Evolutionary conservation across 2,797 vertebrate species (phyloP).

Genomic region (Onychomys leucogaster): DNA sequence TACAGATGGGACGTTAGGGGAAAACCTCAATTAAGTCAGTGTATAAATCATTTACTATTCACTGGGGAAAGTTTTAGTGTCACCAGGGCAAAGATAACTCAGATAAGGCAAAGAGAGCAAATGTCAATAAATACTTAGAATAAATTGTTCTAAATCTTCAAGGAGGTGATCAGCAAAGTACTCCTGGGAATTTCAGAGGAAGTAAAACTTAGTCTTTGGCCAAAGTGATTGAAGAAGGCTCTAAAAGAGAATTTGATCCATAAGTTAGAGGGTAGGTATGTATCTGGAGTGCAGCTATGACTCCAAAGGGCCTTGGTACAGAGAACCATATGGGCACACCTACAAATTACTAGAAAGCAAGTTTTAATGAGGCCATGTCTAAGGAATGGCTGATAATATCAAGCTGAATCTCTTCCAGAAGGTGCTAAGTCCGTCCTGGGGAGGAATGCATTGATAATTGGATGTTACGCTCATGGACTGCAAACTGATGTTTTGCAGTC

Average conservation of each 20-base stretch:
- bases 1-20: neutral
- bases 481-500: conserved; percentile 73
- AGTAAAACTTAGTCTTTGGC: conserved; percentile 21
- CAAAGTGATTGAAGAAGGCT: conserved; percentile 29
- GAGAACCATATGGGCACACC: conserved; percentile 31
- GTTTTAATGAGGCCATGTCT: conserved; percentile 67
- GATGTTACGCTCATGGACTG: conserved; percentile 71
- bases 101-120: conserved; percentile 47
- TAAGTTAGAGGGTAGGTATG: neutral
- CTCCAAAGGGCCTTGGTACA: neutral
- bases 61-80: neutral
- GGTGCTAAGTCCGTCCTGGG: conserved; percentile 78
- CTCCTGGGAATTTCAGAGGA: conserved; percentile 37
- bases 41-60: neutral
- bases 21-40: neutral
- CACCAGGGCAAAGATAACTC: neutral
- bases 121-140: conserved; percentile 23
- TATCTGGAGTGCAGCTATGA: neutral
- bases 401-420: conserved; percentile 71
- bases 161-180: neutral
- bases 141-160: neutral
- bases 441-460: conserved; percentile 81
- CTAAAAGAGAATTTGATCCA: neutral
- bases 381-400: conserved; percentile 73
- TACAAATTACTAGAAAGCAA: conserved; percentile 81